phyloP scores from a whole-genome alignment of 2,797 vertebrate species.

The Girardinus metallicus region DNA sequence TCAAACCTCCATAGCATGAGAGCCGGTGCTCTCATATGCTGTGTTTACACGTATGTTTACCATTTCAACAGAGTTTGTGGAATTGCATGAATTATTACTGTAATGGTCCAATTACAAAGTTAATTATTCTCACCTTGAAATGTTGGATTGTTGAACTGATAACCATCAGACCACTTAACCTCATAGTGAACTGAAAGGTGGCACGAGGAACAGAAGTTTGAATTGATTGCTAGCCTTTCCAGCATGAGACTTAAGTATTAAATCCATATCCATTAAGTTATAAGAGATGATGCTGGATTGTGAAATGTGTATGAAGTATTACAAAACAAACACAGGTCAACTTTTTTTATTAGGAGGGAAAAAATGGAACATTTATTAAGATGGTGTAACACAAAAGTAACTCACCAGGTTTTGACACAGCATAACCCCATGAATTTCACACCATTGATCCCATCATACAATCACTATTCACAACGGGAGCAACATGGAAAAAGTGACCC shows the following conservation, averaged over 20 bases:
- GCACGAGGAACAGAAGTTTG: no score
- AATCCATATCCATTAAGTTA: not conserved
- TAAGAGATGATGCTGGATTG: not conserved
- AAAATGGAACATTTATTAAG: not conserved
- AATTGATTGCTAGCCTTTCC: not conserved
- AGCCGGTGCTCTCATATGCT: not conserved
- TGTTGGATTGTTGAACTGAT: not conserved
- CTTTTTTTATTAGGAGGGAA: not conserved
- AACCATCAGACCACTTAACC: not conserved
- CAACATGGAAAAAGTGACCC: not conserved
- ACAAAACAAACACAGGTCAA: not conserved
- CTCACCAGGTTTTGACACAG: not conserved
- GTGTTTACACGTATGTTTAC: not conserved
- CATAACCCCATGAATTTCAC: not conserved
- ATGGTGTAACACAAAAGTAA: not conserved
- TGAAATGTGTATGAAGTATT: not conserved
- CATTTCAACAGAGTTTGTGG: not conserved
- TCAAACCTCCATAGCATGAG: no score
- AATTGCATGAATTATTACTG: not conserved
- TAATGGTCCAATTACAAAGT: not conserved
- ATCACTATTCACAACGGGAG: not conserved
- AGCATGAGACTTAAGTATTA: not conserved
- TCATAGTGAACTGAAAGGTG: not conserved
- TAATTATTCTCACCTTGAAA: not conserved
- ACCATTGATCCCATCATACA: not conserved